Evolutionary conservation across 2,888 invertebrate species (phyloP), one percentile per base, ranked within the genome.

Genomic region (Diploptera punctata): DNA sequence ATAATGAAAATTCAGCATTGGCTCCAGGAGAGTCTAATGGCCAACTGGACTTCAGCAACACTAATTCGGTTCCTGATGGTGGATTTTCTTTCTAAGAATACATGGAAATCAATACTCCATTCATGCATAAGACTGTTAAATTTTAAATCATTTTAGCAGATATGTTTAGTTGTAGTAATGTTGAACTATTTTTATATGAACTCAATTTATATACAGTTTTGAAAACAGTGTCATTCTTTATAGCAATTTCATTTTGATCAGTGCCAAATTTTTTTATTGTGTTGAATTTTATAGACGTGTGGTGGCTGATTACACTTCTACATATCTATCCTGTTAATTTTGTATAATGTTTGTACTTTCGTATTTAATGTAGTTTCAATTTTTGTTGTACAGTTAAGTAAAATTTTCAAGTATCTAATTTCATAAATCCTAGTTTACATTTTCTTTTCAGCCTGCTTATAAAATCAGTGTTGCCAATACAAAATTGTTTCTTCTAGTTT

Each of bases 51-150:
- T 77, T 77, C 70, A 54, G 31, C 16, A 61, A 65, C 10, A 49
- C 73, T 13, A 69, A 72, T 16, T 47, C 67, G 31, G 74, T 76
- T 24, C 77, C 77, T 24, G 73, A 76, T 19, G 76, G 76, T 16
- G 77, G 77, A 43, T 77, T 76, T 67, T 71, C 74, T 4, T 77
- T 77, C 67, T 75, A 18, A 75, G n/a, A 21, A 26, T 21, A 10
- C 16, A 13, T 19, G 19, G n/a, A n/a, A 54, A 2, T 54, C 1
- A 18, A 13, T 65, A 18, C 9, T 3, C 18, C 13, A 65, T 29
- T 26, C n/a, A 33, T 7, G 5, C 5, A 33, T 7, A 68, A 68
- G 68, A 52, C 33, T 67, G 47, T 68, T 67, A 13, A 47, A 24
- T 44, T 44, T 47, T 16, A 13, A 29, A 68, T 29, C 33, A 33